Evolutionary conservation across 2,113 vertebrate species (phyloP), one percentile per base, ranked within the genome.

Genomic region (Lampris megalopsis): DNA sequence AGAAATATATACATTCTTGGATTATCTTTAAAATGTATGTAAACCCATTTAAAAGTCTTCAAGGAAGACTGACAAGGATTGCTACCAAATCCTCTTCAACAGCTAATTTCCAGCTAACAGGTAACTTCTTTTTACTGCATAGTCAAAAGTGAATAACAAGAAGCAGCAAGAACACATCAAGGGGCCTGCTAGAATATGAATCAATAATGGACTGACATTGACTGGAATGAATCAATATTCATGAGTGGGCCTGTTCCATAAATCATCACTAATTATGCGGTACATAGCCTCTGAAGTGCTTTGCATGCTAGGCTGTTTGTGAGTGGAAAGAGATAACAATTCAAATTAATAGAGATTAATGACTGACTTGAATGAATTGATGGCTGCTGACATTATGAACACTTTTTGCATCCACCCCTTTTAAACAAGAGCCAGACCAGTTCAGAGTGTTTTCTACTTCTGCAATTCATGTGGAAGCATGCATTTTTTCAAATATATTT

Each of bases 201-300:
- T 70, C 73, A 42, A 71, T 78, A 62, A 63, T 75, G 68, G 73
- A 59, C 76, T 66, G 74, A 63, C 63, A 57, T 75, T 78, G 75
- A 83, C 79, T 62, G 71, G 42, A 63, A 10, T 1, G 9, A 48
- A 86, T 87, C 75, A 79, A 77, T 82, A 86, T 86, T 87, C 66
- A 87, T 84, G 79, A 77, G 63, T 24, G 52, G 35, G 45, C 56
- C 67, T 3, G 1, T 76, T 84, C 75, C 57, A 82, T 88, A 80
- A 85, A 86, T 88, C 84, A 78, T 65, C 57, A 58, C 71, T 85
- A 78, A 91, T 86, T 82, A 83, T 37, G 52, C 2, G 72, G 43
- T 78, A 61, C 71, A 88, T 85, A 80, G 73, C 52, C 49, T 80
- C 42, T 77, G 72, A 81, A 80, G 80, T 24, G 3, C 61, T 71